phyloP scores from a whole-genome alignment of 2,113 vertebrate species.

The Anarhynchus alexandrinus region DNA sequence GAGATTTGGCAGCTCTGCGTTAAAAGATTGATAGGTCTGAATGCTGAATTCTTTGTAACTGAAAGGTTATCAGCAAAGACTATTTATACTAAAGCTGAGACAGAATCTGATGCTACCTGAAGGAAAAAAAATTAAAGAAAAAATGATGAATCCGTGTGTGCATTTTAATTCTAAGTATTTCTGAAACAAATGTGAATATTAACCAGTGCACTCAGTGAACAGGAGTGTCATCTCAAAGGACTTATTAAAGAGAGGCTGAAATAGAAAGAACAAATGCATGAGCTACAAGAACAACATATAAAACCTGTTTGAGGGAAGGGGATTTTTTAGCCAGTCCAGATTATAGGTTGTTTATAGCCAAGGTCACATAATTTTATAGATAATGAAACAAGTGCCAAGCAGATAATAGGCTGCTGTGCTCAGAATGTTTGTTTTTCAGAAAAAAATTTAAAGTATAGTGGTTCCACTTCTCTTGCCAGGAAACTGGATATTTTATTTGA shows the following conservation, averaged over 20 bases:
- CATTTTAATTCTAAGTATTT: neutral
- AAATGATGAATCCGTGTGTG: neutral
- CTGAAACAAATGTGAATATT: neutral
- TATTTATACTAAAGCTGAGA: neutral
- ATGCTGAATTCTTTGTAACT: slow-evolving; percentile 19
- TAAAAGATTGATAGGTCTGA: slow-evolving; percentile 57
- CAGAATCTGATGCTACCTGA: neutral
- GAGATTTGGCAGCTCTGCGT: slow-evolving; percentile 6
- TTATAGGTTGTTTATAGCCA: slow-evolving; percentile 5
- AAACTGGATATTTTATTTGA: neutral
- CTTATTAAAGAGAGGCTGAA: neutral
- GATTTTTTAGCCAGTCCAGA: neutral
- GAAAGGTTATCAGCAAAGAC: slow-evolving; percentile 48
- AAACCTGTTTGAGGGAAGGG: neutral
- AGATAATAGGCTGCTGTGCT: neutral
- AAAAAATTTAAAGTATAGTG: neutral
- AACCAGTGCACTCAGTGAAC: neutral
- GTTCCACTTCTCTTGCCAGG: neutral
- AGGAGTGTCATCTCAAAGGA: neutral
- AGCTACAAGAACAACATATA: neutral
- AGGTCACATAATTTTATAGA: slow-evolving; percentile 27
- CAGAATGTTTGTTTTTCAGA: slow-evolving; percentile 17
- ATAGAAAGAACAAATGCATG: neutral
- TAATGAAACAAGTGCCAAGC: neutral
- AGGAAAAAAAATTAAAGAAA: neutral